Evolutionary conservation across 2,888 invertebrate genomes (phyloP).

Genomic region (Agonopterix heracliana): DNA sequence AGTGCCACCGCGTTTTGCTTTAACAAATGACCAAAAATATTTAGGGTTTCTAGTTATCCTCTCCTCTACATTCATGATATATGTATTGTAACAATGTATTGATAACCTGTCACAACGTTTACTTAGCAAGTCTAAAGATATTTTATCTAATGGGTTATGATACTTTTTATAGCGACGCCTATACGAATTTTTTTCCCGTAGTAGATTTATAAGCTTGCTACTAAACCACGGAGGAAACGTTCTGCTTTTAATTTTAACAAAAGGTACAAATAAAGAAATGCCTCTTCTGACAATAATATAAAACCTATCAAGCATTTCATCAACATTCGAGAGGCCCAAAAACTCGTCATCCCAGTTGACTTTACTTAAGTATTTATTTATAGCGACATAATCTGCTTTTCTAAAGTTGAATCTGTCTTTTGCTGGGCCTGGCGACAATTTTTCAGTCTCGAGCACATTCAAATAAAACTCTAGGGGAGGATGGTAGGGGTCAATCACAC

Average conservation of each 20-base stretch:
- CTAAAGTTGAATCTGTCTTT: no score
- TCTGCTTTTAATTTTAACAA: not conserved
- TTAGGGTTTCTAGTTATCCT: not conserved
- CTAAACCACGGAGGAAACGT: not conserved
- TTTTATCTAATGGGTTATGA: conserved; percentile 7
- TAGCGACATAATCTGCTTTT: no score
- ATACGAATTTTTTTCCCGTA: not conserved
- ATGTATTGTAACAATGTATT: not conserved
- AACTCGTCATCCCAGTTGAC: no score
- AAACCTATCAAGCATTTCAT: no score
- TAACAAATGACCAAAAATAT: not conserved
- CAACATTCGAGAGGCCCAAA: no score
- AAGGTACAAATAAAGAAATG: not conserved
- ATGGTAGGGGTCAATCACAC: no score
- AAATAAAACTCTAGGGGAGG: no score
- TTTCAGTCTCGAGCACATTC: no score
- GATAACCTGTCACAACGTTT: conserved; percentile 2
- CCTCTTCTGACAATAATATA: no score
- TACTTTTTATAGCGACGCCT: conserved; percentile 7
- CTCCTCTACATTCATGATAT: not conserved
- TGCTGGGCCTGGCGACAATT: no score
- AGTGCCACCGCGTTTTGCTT: not conserved
- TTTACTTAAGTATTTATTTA: no score
- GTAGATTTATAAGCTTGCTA: not conserved
- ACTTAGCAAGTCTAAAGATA: conserved; percentile 2